phyloP scores from a whole-genome alignment of 2,888 invertebrate species.

The Drosophila ustulata region DNA sequence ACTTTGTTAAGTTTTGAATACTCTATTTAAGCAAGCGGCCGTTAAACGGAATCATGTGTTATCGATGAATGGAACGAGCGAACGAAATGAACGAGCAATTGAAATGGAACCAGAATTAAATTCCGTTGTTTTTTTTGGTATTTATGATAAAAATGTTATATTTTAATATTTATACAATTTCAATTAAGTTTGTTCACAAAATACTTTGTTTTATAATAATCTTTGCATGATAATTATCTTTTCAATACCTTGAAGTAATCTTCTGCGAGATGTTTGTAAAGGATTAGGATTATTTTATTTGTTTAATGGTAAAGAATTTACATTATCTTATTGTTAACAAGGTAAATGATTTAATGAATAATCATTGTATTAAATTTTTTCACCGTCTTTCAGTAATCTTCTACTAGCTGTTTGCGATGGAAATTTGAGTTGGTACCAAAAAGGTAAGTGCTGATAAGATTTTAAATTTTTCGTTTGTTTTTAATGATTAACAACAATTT shows the following conservation, averaged over 20 bases:
- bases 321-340: no score
- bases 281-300: no score
- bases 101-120: not conserved
- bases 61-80: not conserved
- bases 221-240: no score
- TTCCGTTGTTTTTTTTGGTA: not conserved
- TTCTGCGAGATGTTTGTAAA: no score
- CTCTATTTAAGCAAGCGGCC: not conserved
- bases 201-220: not conserved
- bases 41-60: not conserved
- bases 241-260: no score
- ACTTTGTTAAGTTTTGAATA: not conserved
- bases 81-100: not conserved
- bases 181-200: slow-evolving; percentile 31
- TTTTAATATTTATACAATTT: slow-evolving; percentile 33
- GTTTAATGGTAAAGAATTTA: no score
- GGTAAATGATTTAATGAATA: no score
- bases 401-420: no score
- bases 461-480: not conserved
- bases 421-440: no score
- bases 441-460: slow-evolving; percentile 11
- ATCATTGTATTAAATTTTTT: no score
- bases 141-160: not conserved
- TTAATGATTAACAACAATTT: slow-evolving; percentile 16
- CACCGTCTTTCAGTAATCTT: no score